Evolutionary conservation across 2,888 invertebrate species (phyloP).

Genomic region (Heteromyza rotundicornis): DNA sequence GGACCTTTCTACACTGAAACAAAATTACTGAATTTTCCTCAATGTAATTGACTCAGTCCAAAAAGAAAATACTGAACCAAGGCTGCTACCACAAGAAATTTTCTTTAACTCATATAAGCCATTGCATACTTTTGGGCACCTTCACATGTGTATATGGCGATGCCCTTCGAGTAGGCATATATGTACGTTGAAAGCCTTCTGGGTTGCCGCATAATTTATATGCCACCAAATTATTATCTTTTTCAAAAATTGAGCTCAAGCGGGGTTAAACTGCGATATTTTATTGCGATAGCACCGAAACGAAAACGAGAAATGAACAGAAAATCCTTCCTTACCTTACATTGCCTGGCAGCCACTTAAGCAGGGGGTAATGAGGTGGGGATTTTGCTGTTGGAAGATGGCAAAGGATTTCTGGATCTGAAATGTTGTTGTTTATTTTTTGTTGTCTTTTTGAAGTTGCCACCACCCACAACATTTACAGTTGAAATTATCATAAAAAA

Average conservation of each 20-base stretch:
- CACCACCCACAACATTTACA: constrained; percentile 10
- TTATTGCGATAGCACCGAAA: constrained; percentile 6
- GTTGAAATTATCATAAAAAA: constrained; percentile 15
- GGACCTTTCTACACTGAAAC: too few relatives aligned
- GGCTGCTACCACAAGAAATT: too few relatives aligned
- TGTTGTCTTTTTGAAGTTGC: too few relatives aligned
- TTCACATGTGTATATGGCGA: neutral
- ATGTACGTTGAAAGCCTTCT: neutral
- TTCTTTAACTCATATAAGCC: neutral
- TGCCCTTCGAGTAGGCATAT: too few relatives aligned
- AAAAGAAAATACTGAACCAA: too few relatives aligned
- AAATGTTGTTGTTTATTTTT: too few relatives aligned
- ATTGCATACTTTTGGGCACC: neutral
- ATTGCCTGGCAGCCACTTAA: neutral
- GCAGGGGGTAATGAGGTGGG: constrained; percentile 12
- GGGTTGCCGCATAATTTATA: constrained; percentile 17
- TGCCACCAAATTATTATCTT: constrained; percentile 17
- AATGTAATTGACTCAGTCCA: too few relatives aligned
- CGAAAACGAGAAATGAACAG: too few relatives aligned
- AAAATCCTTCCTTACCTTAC: too few relatives aligned
- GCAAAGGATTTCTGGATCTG: too few relatives aligned
- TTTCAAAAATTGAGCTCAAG: constrained; percentile 14
- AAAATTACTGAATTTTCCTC: too few relatives aligned
- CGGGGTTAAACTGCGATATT: constrained; percentile 22
- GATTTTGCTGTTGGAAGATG: constrained; percentile 2